Evolutionary conservation across 2,797 vertebrate species (phyloP).

Genomic region (Hoplostethus atlanticus): DNA sequence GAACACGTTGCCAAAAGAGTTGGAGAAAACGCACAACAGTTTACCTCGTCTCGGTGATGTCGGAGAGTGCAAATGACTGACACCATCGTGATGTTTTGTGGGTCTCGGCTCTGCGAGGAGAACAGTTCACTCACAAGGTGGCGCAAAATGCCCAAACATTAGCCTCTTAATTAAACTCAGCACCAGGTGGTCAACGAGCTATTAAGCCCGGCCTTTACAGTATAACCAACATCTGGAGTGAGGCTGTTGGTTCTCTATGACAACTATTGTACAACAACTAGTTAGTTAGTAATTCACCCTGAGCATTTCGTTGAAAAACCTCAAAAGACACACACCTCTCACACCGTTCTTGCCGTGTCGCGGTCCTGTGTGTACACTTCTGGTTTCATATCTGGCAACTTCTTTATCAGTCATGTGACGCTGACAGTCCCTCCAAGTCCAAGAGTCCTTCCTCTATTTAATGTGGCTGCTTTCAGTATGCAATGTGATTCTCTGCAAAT

Average conservation of each 20-base stretch:
- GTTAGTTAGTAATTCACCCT: too few relatives aligned
- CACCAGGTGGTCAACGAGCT: too few relatives aligned
- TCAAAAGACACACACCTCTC: background rate
- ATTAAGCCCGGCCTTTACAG: too few relatives aligned
- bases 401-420: slow-evolving; percentile 51
- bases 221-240: too few relatives aligned
- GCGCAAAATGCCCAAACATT: slow-evolving; percentile 50
- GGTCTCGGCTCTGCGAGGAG: background rate
- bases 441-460: background rate
- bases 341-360: background rate
- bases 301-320: background rate
- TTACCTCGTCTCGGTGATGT: slow-evolving; percentile 88
- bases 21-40: slow-evolving; percentile 87
- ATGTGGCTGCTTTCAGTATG: too few relatives aligned
- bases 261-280: too few relatives aligned
- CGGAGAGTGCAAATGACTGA: slow-evolving; percentile 80
- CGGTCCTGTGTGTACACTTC: background rate
- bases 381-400: background rate
- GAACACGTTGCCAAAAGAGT: slow-evolving; percentile 87
- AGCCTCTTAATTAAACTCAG: background rate
- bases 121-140: slow-evolving; percentile 56
- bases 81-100: slow-evolving; percentile 76
- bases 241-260: too few relatives aligned
- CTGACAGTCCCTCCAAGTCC: background rate
- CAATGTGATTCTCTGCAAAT: too few relatives aligned